Percentiles rank a stretch among this genome's conserved stretches.
Evolutionary conservation across 2,888 invertebrate species (phyloP).

Genomic region (Aphodius granarius): DNA sequence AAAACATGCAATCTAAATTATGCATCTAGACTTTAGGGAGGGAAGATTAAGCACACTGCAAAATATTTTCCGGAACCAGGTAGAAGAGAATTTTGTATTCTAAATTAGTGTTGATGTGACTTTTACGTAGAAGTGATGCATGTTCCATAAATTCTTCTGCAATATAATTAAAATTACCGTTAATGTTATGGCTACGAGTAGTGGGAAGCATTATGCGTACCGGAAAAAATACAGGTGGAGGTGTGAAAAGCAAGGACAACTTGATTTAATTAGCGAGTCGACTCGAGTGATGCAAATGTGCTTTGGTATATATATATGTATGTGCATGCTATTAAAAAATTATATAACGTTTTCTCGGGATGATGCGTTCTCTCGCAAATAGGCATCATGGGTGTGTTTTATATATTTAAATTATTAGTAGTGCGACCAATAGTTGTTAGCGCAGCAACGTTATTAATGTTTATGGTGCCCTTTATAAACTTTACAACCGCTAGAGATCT

Average conservation of each 20-base stretch:
- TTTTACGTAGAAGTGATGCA: background rate
- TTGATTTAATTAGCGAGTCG: background rate
- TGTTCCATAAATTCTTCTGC: background rate
- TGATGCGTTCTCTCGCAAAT: background rate
- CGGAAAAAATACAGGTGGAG: background rate
- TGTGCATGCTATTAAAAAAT: background rate
- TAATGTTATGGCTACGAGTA: background rate
- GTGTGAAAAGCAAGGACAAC: background rate
- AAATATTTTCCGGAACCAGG: slow-evolving; percentile 1
- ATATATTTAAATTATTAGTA: background rate
- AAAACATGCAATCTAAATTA: slow-evolving; percentile 9
- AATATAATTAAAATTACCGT: background rate
- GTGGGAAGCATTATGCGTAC: background rate
- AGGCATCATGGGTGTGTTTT: background rate
- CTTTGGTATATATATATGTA: background rate
- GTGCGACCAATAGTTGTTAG: background rate
- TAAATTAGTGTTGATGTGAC: no score
- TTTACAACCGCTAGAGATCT: background rate
- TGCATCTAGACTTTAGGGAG: background rate
- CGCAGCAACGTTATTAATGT: background rate
- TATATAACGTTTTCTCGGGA: background rate
- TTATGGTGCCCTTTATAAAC: background rate
- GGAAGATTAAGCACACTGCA: background rate
- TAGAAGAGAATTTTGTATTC: no score
- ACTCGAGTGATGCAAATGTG: background rate